Base-by-base conservation (phyloP, 2,888 invertebrate species). In the Chrysodeixis includens region DNA sequence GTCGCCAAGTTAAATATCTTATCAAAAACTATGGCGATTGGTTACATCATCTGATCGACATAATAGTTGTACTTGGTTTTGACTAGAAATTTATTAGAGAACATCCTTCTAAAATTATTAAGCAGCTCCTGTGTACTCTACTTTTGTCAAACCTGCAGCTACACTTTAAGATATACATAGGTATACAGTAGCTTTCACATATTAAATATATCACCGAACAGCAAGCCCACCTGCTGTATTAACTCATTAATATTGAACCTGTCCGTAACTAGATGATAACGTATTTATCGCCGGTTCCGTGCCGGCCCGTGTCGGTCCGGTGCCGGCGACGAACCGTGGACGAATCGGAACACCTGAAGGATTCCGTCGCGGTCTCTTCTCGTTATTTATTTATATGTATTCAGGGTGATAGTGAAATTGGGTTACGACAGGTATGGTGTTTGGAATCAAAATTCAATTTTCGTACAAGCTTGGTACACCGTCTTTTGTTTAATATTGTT, bases 191-290 rank as follows among this genome's bases (percentile, higher is more conserved):
- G 18, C 20, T 49, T 20, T 59, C 10, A 55, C 1, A 46, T 46
- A 58, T 54, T 32, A 40, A 62, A 26, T n/a, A 61, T 62, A 59
- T 59, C 49, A 58, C 46, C 9, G 6, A 4, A 26, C 35, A 65
- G 68, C 71, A 56, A 49, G 55, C 53, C 16, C 67, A 62, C 14
- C 20, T 40, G 49, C 57, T 56, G 53, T 56, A 69, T 67, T 64
- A 62, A 66, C 63, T 18, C 32, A 76, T 78, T 69, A 76, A 79
- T 74, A 65, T 70, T 79, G 74, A 76, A 79, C 18, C 20, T 63
- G 62, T 49, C 65, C 51, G 62, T 69, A 78, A 74, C 76, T 62
- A 78, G 74, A 71, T 79, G 68, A 76, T 79, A 79, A 79, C 32
- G 32, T 79, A 79, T 79, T 76, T 69, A 79, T 70, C 56, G 55